These are phyloP conservation scores for Xenentodon cancila DNA, from an alignment of 2,797 vertebrate genomes.

Conservation along the genomic window DNA sequence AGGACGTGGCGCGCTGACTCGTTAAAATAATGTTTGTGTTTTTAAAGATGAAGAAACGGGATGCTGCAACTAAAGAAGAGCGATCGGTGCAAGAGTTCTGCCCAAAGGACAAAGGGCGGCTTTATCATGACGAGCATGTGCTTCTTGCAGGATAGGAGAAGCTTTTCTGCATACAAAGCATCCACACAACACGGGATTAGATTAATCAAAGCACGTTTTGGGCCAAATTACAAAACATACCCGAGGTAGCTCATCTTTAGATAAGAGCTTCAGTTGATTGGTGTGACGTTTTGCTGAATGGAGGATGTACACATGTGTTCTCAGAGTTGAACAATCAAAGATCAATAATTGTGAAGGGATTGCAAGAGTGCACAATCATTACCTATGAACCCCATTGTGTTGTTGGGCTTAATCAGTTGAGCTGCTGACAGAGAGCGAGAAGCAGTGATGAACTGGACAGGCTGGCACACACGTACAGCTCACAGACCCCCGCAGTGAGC, in stretches of 20 bases:
- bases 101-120: slow-evolving; percentile 49
- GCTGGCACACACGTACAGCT: slow-evolving; percentile 67
- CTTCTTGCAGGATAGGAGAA: neutral
- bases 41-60: slow-evolving; percentile 53
- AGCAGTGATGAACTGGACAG: slow-evolving; percentile 64
- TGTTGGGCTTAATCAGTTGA: slow-evolving; percentile 80
- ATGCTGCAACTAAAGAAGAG: slow-evolving; percentile 27
- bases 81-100: slow-evolving; percentile 24
- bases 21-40: slow-evolving; percentile 70
- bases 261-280: slow-evolving; percentile 52
- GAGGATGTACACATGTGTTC: slow-evolving; percentile 77
- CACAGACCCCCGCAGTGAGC: slow-evolving; percentile 67
- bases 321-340: slow-evolving; percentile 80
- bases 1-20: slow-evolving; percentile 49
- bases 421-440: slow-evolving; percentile 76
- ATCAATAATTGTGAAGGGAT: slow-evolving; percentile 86
- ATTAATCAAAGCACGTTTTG: slow-evolving; percentile 32
- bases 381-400: slow-evolving; percentile 83
- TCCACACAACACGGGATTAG: slow-evolving; percentile 6
- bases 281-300: slow-evolving; percentile 61
- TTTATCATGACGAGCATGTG: slow-evolving; percentile 9
- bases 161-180: slow-evolving; percentile 41
- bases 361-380: slow-evolving; percentile 85
- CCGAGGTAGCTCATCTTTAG: slow-evolving; percentile 45
- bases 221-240: slow-evolving; percentile 43